Conservation (phyloP, 2,113 vertebrate species). For the Natator depressus region DNA sequence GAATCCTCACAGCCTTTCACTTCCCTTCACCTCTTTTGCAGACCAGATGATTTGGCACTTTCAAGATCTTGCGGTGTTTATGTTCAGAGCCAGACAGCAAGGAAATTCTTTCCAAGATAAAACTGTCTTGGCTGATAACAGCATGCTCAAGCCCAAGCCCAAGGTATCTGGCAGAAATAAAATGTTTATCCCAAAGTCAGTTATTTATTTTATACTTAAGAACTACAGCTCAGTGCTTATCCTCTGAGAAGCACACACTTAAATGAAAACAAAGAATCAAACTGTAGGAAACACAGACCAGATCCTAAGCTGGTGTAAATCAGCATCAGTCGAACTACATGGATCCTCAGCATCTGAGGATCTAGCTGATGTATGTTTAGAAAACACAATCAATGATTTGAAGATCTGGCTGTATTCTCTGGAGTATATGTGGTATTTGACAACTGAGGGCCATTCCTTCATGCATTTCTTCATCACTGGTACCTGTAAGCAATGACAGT, state of each 20-base stretch:
- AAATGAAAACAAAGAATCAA: conserved; percentile 54
- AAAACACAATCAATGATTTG: neutral
- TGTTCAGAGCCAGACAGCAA: neutral
- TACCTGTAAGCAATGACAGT: neutral
- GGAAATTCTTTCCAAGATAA: conserved; percentile 49
- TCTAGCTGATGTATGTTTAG: neutral
- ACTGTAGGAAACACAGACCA: neutral
- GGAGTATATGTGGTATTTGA: neutral
- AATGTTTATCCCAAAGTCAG: conserved; percentile 59
- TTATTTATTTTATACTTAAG: conserved; percentile 62
- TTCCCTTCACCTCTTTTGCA: neutral
- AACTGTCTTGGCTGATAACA: conserved; percentile 48
- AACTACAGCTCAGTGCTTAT: conserved; percentile 24
- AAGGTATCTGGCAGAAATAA: conserved; percentile 44
- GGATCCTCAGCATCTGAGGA: neutral
- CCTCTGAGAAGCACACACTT: conserved; percentile 40
- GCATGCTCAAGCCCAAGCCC: conserved; percentile 22
- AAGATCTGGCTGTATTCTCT: neutral
- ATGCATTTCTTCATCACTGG: neutral
- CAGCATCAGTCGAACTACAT: neutral
- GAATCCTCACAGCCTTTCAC: neutral
- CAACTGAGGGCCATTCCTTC: neutral
- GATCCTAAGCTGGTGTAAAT: conserved; percentile 5
- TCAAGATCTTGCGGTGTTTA: conserved; percentile 8
- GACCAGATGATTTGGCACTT: neutral